A percentile compares a stretch with the other conserved stretches of the same genome.
Evolutionary conservation across 2,888 invertebrate genomes (phyloP).

Genomic region (Dicyrtomina minuta): DNA sequence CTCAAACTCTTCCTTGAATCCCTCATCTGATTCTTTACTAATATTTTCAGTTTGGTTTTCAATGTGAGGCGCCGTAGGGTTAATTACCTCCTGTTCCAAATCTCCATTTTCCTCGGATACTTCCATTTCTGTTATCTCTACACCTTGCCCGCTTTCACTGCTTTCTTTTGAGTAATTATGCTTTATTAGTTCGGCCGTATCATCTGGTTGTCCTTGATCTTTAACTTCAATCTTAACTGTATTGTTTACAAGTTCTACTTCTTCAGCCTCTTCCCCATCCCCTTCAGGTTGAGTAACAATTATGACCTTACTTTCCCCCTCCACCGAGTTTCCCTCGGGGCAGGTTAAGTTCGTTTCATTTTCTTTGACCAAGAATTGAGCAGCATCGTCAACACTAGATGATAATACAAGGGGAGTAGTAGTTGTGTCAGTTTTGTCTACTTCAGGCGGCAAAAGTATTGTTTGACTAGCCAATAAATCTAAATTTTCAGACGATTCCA

Average conservation of each 20-base stretch:
- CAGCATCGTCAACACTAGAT: no score
- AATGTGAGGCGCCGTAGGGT: not conserved
- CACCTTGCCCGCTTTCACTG: not conserved
- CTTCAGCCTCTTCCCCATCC: not conserved
- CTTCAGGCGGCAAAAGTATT: no score
- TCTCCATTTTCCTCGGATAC: not conserved
- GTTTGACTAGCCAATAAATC: no score
- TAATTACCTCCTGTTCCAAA: not conserved
- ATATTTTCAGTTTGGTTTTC: not conserved
- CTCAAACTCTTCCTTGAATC: not conserved
- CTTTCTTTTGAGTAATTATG: not conserved
- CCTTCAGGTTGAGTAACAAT: not conserved
- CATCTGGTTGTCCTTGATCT: conserved; percentile 4
- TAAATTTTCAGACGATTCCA: no score
- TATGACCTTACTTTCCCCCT: no score
- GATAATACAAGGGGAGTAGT: no score
- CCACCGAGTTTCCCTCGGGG: no score
- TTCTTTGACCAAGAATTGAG: no score
- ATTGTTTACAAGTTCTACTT: not conserved
- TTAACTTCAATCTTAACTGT: not conserved
- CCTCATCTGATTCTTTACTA: not conserved
- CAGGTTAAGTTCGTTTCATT: no score
- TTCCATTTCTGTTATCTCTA: not conserved
- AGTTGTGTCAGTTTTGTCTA: no score
- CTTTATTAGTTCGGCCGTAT: not conserved